Base-by-base conservation (phyloP, 30 jellyfish, hydroid and myxozoan genomes). In the Cassiopea andromeda region DNA sequence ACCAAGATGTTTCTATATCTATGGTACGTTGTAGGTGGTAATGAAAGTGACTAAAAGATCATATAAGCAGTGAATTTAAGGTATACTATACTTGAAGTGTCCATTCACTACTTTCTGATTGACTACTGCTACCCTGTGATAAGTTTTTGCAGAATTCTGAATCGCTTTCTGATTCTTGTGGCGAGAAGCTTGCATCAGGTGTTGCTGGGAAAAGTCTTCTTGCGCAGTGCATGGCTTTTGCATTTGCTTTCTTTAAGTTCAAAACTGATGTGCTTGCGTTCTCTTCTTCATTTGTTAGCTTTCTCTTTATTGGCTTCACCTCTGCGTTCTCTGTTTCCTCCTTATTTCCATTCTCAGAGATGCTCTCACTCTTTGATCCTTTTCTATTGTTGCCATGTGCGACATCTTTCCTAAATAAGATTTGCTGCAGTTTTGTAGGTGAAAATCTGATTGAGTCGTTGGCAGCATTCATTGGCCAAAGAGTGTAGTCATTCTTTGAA, bases 81-180 rank as follows among this genome's bases (percentile, higher is more conserved):
- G n/a, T 15, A 6, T 75, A 48, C 16, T 12, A 82, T n/a, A 77
- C 50, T 68, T 70, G 67, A 12, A 13, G 45, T 8, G 69, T 67
- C 91, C 91, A 83, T 1, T 87, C 94, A 60, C 85, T 73, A 74
- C 67, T 76, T 50, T 59, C 87, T 44, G 93, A 85, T 38, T 74
- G 93, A 47, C 94, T 87, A 73, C 87, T 77, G 83, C 87, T 76
- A 38, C 48, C 87, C 70, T 87, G 94, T 50, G 94, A 87, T 17
- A 87, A 43, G 60, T 87, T 79, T 44, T 70, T 78, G 74, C 94
- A 87, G 48, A 87, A 76, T 17, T 87, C 94, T 2, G 94, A 87
- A 49, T 87, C 94, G 44, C 86, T 87, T 67, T 87, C 94, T 3
- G 94, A 87, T 19, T 87, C 94, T 50, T 60, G 67, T 38, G 87